Conservation (phyloP, 2,888 invertebrate species). For the Pemphredon lugubris region DNA sequence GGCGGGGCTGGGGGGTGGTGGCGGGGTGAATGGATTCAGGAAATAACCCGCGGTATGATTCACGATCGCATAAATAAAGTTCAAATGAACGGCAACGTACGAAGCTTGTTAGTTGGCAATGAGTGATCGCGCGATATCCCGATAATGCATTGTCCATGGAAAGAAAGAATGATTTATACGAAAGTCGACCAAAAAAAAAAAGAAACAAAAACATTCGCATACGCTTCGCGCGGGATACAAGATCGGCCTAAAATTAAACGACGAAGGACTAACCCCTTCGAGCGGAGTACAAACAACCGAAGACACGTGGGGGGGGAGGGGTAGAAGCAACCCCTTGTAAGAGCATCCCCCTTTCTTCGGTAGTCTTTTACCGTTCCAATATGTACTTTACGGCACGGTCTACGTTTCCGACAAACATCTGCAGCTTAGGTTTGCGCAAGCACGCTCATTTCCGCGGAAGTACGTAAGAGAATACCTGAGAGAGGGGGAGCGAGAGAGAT, state of each 20-base stretch:
- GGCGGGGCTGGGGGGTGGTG: not conserved
- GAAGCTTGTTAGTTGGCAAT: constrained; percentile 16
- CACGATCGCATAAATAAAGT: constrained; percentile 26
- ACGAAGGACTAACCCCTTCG: not conserved
- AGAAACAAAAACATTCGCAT: not conserved
- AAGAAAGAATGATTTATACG: too few relatives aligned
- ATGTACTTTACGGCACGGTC: constrained; percentile 5
- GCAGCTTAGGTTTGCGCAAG: constrained; percentile 1
- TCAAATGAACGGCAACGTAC: constrained; percentile 12
- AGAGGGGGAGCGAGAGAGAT: not conserved
- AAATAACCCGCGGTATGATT: constrained; percentile 20
- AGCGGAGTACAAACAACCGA: not conserved
- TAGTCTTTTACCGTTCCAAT: constrained; percentile 1
- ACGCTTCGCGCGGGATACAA: not conserved
- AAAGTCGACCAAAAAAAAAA: not conserved
- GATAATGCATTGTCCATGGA: constrained; percentile 33
- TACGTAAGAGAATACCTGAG: not conserved
- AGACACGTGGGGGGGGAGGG: not conserved
- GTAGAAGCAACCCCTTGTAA: not conserved
- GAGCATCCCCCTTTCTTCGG: not conserved
- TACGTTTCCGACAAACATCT: constrained; percentile 1
- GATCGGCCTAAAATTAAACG: too few relatives aligned
- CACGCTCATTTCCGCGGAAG: constrained; percentile 9
- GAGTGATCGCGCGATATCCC: constrained; percentile 37
- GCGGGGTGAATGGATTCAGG: constrained; percentile 3